These are phyloP conservation scores for Drosophila pruinosa DNA, from an alignment of 1,140 invertebrate genomes.

Conservation along the genomic window DNA sequence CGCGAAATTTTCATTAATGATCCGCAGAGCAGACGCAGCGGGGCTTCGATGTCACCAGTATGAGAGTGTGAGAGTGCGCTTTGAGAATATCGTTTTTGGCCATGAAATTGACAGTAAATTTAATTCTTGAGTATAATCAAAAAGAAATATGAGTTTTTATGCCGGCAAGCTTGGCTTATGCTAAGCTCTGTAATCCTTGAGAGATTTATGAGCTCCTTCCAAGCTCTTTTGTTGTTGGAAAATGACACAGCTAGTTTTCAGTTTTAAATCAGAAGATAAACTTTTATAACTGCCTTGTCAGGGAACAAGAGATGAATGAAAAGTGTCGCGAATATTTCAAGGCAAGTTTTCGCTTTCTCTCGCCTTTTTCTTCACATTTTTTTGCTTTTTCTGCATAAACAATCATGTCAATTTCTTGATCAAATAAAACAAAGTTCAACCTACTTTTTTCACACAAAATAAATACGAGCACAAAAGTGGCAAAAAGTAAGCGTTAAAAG, in stretches of 20 bases:
- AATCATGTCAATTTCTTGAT: slow-evolving; percentile 75
- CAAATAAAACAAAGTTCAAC: slow-evolving; percentile 73
- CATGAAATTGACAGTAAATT: slow-evolving; percentile 15
- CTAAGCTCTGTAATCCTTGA: slow-evolving; percentile 28
- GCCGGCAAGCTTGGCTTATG: slow-evolving; percentile 2
- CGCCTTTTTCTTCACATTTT: slow-evolving; percentile 22
- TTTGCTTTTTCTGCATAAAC: slow-evolving; percentile 53
- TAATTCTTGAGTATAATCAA: slow-evolving; percentile 7
- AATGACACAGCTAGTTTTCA: slow-evolving; percentile 35
- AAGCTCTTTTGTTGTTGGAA: not conserved
- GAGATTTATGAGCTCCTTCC: slow-evolving; percentile 11
- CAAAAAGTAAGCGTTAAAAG: slow-evolving; percentile 44
- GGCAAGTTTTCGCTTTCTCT: slow-evolving; percentile 10
- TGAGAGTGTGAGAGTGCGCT: too few relatives aligned
- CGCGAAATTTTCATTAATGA: slow-evolving; percentile 48
- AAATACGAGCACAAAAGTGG: slow-evolving; percentile 52
- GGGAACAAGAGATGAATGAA: slow-evolving; percentile 9
- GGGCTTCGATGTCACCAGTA: not conserved
- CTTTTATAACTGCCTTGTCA: slow-evolving; percentile 54
- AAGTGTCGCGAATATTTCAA: slow-evolving; percentile 34
- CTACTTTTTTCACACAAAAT: slow-evolving; percentile 45
- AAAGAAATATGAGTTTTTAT: slow-evolving; percentile 8
- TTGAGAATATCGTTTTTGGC: not conserved
- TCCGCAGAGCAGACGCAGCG: not conserved
- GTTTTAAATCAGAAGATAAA: slow-evolving; percentile 44